Percentiles rank a stretch among this genome's conserved stretches.
These are phyloP conservation scores for Ditula angustiorana DNA, from an alignment of 2,888 invertebrate genomes.

Conservation along the genomic window DNA sequence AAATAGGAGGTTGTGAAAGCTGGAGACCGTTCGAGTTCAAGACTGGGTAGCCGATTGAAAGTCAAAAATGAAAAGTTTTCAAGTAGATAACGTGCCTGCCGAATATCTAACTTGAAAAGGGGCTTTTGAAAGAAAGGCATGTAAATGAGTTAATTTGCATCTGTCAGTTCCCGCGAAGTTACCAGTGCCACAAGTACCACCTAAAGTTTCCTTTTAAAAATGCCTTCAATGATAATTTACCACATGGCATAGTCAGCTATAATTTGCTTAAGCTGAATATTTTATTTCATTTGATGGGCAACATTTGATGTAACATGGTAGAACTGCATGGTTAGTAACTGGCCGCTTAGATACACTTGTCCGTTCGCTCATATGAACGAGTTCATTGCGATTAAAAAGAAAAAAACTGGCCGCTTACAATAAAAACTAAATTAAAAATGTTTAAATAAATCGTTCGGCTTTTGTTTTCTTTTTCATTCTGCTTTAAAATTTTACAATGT, in stretches of 20 bases:
- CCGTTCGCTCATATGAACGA: too few species aligned
- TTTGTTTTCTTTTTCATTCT: too few species aligned
- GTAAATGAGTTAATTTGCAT: slow-evolving; percentile 74
- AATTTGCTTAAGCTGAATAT: slow-evolving; percentile 6
- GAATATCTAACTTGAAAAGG: slow-evolving; percentile 39
- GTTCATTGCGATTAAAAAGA: too few species aligned
- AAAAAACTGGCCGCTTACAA: too few species aligned
- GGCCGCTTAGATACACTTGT: too few species aligned
- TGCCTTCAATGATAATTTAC: slow-evolving; percentile 15
- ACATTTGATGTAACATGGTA: too few species aligned
- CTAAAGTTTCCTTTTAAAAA: slow-evolving; percentile 13
- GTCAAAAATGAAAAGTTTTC: slow-evolving; percentile 4
- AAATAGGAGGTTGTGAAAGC: not conserved
- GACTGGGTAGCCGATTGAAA: not conserved
- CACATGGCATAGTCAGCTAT: slow-evolving; percentile 1
- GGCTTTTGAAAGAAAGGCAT: slow-evolving; percentile 57
- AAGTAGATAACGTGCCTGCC: not conserved
- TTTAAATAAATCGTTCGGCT: too few species aligned
- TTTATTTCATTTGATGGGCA: too few species aligned
- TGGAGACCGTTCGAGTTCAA: not conserved
- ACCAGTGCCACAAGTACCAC: not conserved
- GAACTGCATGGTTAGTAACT: too few species aligned
- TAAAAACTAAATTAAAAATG: too few species aligned
- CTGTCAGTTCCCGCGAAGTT: slow-evolving; percentile 52
- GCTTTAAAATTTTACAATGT: too few species aligned